Percentiles rank a stretch among this genome's conserved stretches.
Evolutionary conservation across 1,140 invertebrate species (phyloP).

Genomic region (Cecropterus lyciades): DNA sequence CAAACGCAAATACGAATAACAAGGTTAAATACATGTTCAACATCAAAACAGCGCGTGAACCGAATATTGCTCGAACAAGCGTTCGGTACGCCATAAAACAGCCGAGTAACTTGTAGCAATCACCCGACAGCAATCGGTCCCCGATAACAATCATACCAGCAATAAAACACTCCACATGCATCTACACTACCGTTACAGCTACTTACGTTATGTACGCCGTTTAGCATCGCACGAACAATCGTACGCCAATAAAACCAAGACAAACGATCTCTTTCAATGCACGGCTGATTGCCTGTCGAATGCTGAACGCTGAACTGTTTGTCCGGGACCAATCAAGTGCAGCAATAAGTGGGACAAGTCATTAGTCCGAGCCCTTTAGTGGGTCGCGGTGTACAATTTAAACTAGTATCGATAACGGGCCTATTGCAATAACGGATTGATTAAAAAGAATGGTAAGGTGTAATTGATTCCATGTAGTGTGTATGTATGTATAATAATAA

Average conservation of each 20-base stretch:
- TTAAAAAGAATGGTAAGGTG: slow-evolving; percentile 6
- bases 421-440: slow-evolving; percentile 17
- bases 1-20: too few species aligned
- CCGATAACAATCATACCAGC: slow-evolving; percentile 36
- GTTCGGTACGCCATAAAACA: slow-evolving; percentile 13
- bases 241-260: slow-evolving; percentile 66
- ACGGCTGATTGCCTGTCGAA: slow-evolving; percentile 55
- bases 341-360: slow-evolving; percentile 47
- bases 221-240: slow-evolving; percentile 51
- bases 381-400: slow-evolving; percentile 40
- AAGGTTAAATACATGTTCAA: too few species aligned
- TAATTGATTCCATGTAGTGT: background rate
- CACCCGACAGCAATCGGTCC: slow-evolving; percentile 17
- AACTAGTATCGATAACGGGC: slow-evolving; percentile 12
- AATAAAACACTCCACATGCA: slow-evolving; percentile 43
- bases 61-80: background rate
- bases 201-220: slow-evolving; percentile 42
- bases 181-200: slow-evolving; percentile 49
- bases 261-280: slow-evolving; percentile 61
- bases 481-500: background rate
- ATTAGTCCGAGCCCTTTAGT: slow-evolving; percentile 42
- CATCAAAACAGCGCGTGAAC: too few species aligned
- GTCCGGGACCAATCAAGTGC: slow-evolving; percentile 50
- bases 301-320: slow-evolving; percentile 43
- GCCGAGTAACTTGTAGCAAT: slow-evolving; percentile 26